Evolutionary conservation across 1,140 invertebrate genomes (phyloP).

Genomic region (Heliconius nattereri): DNA sequence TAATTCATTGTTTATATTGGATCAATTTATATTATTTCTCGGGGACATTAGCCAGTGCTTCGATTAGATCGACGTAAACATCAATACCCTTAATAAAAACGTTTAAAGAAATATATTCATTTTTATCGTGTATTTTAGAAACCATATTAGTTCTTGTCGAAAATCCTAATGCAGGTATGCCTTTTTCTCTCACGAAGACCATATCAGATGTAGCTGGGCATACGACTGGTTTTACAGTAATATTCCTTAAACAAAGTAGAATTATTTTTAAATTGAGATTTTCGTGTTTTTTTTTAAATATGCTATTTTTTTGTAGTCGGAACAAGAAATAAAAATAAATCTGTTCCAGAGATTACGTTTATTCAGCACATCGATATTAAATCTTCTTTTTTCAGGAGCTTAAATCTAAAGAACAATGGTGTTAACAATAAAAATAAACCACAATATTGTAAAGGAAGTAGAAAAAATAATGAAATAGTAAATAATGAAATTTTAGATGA

Average conservation of each 20-base stretch:
- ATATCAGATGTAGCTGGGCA: constrained; percentile 63
- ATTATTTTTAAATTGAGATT: not conserved
- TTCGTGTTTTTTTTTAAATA: too few relatives aligned
- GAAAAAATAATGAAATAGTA: not conserved
- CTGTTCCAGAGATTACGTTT: not conserved
- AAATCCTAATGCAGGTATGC: constrained; percentile 90
- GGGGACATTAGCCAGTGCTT: constrained; percentile 78
- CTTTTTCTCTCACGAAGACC: constrained; percentile 70
- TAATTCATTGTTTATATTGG: too few relatives aligned
- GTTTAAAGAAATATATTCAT: constrained; percentile 88
- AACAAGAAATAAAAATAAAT: constrained; percentile 1
- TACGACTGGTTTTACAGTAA: constrained; percentile 52
- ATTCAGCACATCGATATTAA: constrained; percentile 37
- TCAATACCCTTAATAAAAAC: constrained; percentile 88
- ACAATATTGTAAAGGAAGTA: not conserved
- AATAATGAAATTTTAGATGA: not conserved
- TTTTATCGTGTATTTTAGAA: constrained; percentile 87
- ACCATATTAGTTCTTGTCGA: constrained; percentile 90
- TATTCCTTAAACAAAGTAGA: constrained; percentile 78
- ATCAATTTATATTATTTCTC: not conserved
- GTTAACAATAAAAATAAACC: constrained; percentile 6
- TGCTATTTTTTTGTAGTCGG: not conserved
- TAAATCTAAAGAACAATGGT: constrained; percentile 17
- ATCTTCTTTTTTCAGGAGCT: constrained; percentile 33
- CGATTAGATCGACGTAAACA: constrained; percentile 85